Percentiles rank a stretch among this genome's conserved stretches.
Evolutionary conservation across 2,113 vertebrate species (phyloP).

Genomic region (Galemys pyrenaicus): DNA sequence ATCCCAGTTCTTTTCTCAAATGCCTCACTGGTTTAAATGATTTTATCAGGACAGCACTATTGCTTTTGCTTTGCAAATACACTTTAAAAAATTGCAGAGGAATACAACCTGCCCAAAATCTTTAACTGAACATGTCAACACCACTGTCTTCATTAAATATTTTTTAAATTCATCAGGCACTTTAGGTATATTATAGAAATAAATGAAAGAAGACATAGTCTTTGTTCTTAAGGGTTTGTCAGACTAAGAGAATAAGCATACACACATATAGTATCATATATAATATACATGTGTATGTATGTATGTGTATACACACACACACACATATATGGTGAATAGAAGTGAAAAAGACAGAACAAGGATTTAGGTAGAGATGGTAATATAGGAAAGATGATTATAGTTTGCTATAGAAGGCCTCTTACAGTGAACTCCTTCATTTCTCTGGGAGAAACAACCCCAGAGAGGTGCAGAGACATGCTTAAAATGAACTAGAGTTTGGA

Average conservation of each 20-base stretch:
- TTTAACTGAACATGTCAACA: conserved; percentile 5
- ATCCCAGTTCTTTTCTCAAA: not conserved
- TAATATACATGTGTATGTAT: too few relatives aligned
- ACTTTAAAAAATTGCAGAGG: not conserved
- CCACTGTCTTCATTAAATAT: not conserved
- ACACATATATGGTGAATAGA: not conserved
- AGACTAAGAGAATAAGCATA: conserved; percentile 14
- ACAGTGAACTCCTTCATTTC: not conserved
- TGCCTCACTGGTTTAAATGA: not conserved
- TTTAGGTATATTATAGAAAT: conserved; percentile 22
- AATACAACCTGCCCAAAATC: not conserved
- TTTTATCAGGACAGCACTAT: not conserved
- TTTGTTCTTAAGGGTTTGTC: conserved; percentile 22
- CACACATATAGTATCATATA: too few relatives aligned
- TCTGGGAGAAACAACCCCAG: not conserved
- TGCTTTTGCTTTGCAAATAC: not conserved
- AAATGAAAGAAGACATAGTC: not conserved
- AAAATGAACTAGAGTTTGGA: not conserved
- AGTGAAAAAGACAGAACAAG: too few relatives aligned
- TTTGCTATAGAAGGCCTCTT: not conserved
- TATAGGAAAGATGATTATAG: not conserved
- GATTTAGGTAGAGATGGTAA: not conserved
- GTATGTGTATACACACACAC: too few relatives aligned
- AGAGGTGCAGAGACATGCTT: not conserved
- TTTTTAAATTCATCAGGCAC: not conserved